Conservation (phyloP, 2,888 invertebrate genomes). For the Pheosia gnoma region DNA sequence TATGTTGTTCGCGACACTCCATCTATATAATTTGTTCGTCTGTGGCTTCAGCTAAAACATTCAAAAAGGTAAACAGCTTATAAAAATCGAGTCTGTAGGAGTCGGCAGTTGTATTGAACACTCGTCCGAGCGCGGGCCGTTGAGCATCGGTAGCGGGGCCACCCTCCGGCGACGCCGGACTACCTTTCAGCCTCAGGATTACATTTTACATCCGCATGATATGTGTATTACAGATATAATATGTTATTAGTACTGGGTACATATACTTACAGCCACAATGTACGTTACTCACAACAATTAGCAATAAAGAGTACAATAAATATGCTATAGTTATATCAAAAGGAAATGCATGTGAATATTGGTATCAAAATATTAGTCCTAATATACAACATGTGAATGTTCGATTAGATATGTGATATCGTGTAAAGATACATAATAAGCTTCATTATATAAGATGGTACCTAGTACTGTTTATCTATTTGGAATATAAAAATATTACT, state of each 20-base stretch:
- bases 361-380: conserved; percentile 81
- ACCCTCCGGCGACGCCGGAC: conserved; percentile 59
- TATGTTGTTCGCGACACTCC: too few species aligned
- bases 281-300: conserved; percentile 75
- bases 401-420: conserved; percentile 80
- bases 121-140: conserved; percentile 51
- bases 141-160: conserved; percentile 38
- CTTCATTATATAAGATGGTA: conserved; percentile 58
- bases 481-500: conserved; percentile 77
- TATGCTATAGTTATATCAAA: conserved; percentile 72
- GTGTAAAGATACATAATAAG: conserved; percentile 72
- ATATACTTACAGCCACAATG: conserved; percentile 73
- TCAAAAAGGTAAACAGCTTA: conserved; percentile 74
- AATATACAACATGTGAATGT: conserved; percentile 70
- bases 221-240: conserved; percentile 77
- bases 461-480: conserved; percentile 55
- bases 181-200: conserved; percentile 68
- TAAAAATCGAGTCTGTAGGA: conserved; percentile 69
- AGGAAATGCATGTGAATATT: conserved; percentile 79
- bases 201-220: conserved; percentile 77
- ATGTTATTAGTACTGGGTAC: conserved; percentile 75
- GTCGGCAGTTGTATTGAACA: conserved; percentile 58
- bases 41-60: conserved; percentile 50
- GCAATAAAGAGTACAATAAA: conserved; percentile 67
- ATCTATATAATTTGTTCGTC: too few species aligned